These are phyloP conservation scores for Pygoscelis antarcticus DNA, from an alignment of 2,113 vertebrate genomes.

Conservation along the genomic window DNA sequence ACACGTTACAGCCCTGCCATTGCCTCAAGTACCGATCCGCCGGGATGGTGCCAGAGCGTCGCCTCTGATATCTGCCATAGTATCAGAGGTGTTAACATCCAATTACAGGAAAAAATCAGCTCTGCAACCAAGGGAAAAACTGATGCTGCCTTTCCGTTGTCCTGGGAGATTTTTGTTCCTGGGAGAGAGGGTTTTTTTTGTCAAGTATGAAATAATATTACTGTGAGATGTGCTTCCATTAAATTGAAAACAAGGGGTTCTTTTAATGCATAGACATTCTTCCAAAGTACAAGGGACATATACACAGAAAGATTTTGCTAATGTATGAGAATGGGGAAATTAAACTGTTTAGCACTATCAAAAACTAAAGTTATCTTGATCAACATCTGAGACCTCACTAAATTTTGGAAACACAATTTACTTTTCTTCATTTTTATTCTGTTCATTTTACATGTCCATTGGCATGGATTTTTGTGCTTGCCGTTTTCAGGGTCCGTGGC, in stretches of 20 bases:
- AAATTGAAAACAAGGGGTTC: not conserved
- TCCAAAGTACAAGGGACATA: not conserved
- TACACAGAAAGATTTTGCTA: not conserved
- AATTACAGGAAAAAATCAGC: slow-evolving; percentile 11
- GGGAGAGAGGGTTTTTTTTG: not conserved
- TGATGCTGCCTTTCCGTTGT: not conserved
- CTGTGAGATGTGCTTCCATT: not conserved
- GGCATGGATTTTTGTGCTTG: not conserved
- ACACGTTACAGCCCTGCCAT: not conserved
- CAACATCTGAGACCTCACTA: not conserved
- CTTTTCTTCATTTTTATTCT: not conserved
- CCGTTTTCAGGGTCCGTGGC: not conserved
- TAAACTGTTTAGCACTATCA: not conserved
- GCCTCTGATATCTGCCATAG: not conserved
- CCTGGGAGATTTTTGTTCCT: not conserved
- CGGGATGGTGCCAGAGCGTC: not conserved
- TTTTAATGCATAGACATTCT: not conserved
- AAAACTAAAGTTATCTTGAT: not conserved
- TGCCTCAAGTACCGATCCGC: not conserved
- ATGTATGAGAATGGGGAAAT: not conserved
- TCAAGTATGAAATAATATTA: not conserved
- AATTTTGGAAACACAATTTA: not conserved
- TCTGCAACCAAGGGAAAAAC: not conserved
- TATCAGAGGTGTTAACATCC: slow-evolving; percentile 26
- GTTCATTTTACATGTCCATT: not conserved